Conservation (phyloP, 1,140 invertebrate genomes). For the Drosophila oshimai region DNA sequence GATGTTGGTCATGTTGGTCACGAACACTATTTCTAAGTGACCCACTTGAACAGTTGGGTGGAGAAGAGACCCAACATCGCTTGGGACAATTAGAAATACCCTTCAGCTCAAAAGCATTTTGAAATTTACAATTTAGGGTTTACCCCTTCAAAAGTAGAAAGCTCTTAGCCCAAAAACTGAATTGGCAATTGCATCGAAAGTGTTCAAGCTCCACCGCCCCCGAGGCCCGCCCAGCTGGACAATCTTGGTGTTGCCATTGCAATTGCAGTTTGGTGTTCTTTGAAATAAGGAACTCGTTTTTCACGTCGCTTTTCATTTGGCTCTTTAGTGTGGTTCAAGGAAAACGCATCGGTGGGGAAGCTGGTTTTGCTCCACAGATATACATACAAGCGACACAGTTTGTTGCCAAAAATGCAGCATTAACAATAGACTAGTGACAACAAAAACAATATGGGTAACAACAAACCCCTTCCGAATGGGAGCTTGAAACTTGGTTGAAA, state of each 20-base stretch:
- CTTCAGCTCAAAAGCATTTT: no score
- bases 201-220: neutral
- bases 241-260: neutral
- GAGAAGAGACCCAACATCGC: neutral
- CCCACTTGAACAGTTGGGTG: slow-evolving; percentile 43
- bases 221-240: neutral
- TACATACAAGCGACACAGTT: slow-evolving; percentile 67
- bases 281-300: slow-evolving; percentile 40
- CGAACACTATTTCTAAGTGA: slow-evolving; percentile 62
- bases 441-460: slow-evolving; percentile 37
- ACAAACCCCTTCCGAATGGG: neutral
- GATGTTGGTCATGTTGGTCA: slow-evolving; percentile 58
- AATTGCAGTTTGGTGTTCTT: slow-evolving; percentile 7
- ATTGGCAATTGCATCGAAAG: slow-evolving; percentile 22
- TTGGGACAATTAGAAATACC: slow-evolving; percentile 20
- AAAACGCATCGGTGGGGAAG: neutral
- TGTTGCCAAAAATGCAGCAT: slow-evolving; percentile 39
- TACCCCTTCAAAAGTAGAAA: no score
- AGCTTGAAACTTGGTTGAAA: slow-evolving; percentile 4
- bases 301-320: slow-evolving; percentile 39
- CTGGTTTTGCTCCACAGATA: slow-evolving; percentile 23
- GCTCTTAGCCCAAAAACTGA: slow-evolving; percentile 11
- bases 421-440: slow-evolving; percentile 44
- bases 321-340: neutral
- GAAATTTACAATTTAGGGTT: no score